phyloP scores from a whole-genome alignment of 2,797 vertebrate species.

The Psittacula derbiana region DNA sequence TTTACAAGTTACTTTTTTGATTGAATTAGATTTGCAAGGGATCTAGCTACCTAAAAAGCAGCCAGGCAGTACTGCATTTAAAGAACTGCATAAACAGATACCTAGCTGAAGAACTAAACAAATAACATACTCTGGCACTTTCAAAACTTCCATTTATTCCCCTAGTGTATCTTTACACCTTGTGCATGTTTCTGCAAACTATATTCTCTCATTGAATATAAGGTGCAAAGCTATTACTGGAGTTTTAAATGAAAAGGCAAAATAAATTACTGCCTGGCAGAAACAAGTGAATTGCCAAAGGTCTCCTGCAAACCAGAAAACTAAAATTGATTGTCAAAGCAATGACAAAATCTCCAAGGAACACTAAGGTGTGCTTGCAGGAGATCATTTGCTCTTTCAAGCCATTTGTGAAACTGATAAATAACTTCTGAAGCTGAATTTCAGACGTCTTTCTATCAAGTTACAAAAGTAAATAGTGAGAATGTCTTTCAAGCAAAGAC shows the following conservation, averaged over 20 bases:
- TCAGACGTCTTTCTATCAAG: not conserved
- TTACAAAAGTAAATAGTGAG: not conserved
- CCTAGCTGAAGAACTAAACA: not conserved
- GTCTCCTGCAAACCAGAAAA: not conserved
- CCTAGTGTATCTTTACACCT: not conserved
- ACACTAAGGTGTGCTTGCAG: not conserved
- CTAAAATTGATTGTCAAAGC: not conserved
- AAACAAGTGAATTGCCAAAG: not conserved
- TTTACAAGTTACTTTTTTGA: not conserved
- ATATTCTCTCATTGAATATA: not conserved
- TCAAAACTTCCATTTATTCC: not conserved
- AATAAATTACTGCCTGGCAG: not conserved
- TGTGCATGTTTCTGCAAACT: not conserved
- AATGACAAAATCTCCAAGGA: not conserved
- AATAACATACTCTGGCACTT: not conserved
- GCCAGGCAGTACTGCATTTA: rapidly evolving
- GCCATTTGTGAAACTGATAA: not conserved
- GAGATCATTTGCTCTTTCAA: not conserved
- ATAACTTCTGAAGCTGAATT: not conserved
- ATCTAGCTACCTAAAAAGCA: not conserved
- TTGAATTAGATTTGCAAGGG: not conserved
- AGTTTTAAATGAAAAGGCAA: not conserved
- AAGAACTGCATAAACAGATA: not conserved
- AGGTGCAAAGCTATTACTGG: not conserved
- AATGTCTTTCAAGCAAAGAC: not conserved